These are phyloP conservation scores for Gadus macrocephalus DNA, from an alignment of 2,113 vertebrate species.

Conservation along the genomic window DNA sequence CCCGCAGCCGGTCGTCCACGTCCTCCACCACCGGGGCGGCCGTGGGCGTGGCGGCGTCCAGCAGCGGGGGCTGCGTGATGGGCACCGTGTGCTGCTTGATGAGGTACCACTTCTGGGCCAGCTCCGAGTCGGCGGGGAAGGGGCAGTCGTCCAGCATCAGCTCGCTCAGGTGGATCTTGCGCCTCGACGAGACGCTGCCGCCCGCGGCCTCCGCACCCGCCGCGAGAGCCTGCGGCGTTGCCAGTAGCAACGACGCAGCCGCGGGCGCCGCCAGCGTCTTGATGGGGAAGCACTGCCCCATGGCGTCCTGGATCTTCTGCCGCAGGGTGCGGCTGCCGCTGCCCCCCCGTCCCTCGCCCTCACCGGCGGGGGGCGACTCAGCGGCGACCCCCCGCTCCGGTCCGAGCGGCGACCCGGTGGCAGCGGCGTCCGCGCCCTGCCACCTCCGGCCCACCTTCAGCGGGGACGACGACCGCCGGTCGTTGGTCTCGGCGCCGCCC, in stretches of 20 bases:
- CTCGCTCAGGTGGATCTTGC: conserved; percentile 81
- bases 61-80: conserved; percentile 66
- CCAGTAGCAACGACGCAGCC: conserved; percentile 15
- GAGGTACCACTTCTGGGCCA: conserved; percentile 82
- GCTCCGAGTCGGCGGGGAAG: conserved; percentile 75
- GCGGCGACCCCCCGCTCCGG: conserved; percentile 36
- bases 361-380: conserved; percentile 34
- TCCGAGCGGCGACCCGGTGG: conserved; percentile 36
- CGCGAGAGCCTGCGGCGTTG: neutral
- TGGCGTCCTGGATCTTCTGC: conserved; percentile 79
- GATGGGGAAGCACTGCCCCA: conserved; percentile 82
- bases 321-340: conserved; percentile 68
- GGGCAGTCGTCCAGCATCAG: conserved; percentile 82
- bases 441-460: conserved; percentile 54
- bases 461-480: conserved; percentile 51
- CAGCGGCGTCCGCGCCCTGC: conserved; percentile 49
- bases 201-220: conserved; percentile 43
- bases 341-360: conserved; percentile 56
- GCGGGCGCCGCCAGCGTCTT: conserved; percentile 64
- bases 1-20: conserved; percentile 75
- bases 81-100: conserved; percentile 83
- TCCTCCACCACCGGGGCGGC: conserved; percentile 64
- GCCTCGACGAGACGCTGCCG: conserved; percentile 57
- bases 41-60: conserved; percentile 52
- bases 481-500: conserved; percentile 49